Percentiles rank a stretch among this genome's conserved stretches.
Evolutionary conservation across 2,797 vertebrate genomes (phyloP).

Genomic region (Pangasius mekongensis): DNA sequence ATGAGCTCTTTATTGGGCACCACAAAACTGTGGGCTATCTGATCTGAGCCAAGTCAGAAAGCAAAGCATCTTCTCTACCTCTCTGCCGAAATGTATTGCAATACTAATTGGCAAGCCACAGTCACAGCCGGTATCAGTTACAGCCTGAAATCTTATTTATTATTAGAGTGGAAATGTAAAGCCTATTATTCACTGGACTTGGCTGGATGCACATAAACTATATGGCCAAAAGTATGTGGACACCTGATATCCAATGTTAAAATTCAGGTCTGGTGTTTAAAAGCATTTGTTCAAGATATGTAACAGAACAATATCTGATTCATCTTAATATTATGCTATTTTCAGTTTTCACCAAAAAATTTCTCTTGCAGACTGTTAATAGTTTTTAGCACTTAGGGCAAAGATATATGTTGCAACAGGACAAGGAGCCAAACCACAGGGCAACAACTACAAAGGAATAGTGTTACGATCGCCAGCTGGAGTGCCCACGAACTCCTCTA

Average conservation of each 20-base stretch:
- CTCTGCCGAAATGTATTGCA: neutral
- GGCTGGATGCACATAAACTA: neutral
- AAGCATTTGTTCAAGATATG: neutral
- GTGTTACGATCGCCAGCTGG: no score
- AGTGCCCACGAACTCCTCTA: no score
- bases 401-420: neutral
- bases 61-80: neutral
- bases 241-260: neutral
- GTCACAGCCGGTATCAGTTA: neutral
- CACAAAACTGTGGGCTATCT: neutral
- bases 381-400: neutral
- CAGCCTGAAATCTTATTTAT: neutral
- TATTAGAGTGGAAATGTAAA: constrained; percentile 10
- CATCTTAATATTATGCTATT: neutral
- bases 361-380: neutral
- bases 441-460: neutral
- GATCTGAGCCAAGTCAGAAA: neutral
- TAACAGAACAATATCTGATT: neutral
- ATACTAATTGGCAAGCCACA: neutral
- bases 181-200: neutral
- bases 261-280: neutral
- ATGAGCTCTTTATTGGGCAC: constrained; percentile 17
- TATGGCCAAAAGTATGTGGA: neutral
- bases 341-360: neutral
- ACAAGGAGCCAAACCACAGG: neutral